Evolutionary conservation across 2,888 invertebrate species (phyloP).

Genomic region (Caenorhabditis uteleia): DNA sequence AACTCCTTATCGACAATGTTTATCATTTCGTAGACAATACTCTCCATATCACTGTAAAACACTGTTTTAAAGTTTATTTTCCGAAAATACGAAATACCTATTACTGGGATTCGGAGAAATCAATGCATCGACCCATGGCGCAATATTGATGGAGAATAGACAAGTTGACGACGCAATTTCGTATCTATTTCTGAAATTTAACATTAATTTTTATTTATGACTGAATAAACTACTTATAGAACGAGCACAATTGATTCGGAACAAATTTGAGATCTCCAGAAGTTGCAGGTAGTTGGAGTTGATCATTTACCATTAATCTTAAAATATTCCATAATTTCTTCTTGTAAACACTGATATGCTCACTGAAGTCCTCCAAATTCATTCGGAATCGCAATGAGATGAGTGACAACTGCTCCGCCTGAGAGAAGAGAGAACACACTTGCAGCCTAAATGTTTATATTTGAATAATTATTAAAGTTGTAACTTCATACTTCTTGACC

Average conservation of each 20-base stretch:
- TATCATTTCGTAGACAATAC: not conserved
- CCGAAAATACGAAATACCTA: too few species aligned
- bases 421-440: slow-evolving; percentile 22
- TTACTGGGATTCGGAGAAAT: too few species aligned
- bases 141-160: slow-evolving; percentile 24
- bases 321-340: not conserved
- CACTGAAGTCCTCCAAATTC: slow-evolving; percentile 27
- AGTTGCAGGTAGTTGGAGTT: slow-evolving; percentile 17
- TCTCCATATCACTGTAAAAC: not conserved
- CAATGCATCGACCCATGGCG: slow-evolving; percentile 13
- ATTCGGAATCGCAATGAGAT: slow-evolving; percentile 20
- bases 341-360: not conserved
- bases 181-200: slow-evolving; percentile 14
- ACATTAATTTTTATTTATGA: slow-evolving; percentile 3
- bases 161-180: slow-evolving; percentile 19
- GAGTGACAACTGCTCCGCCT: slow-evolving; percentile 18
- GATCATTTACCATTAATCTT: slow-evolving; percentile 20
- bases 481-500: slow-evolving; percentile 4
- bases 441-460: slow-evolving; percentile 4
- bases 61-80: not conserved
- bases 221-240: too few species aligned
- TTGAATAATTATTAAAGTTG: not conserved
- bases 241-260: slow-evolving; percentile 14
- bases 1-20: not conserved
- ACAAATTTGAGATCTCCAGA: slow-evolving; percentile 17